Conservation (phyloP, 2,113 vertebrate genomes). For the Perca flavescens region DNA sequence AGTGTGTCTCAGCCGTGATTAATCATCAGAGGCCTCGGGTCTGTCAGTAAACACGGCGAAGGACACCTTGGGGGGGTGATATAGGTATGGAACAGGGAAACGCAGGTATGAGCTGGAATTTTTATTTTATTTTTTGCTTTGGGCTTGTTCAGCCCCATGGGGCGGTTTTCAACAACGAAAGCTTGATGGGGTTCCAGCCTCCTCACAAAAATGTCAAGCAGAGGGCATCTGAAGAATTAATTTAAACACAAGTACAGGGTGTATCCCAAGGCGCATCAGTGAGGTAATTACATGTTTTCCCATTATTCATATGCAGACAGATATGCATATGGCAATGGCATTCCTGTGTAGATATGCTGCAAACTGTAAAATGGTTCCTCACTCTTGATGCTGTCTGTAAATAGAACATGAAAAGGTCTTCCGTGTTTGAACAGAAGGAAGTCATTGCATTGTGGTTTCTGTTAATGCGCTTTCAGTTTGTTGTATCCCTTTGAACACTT, state of each 20-base stretch:
- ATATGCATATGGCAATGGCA: slow-evolving; percentile 19
- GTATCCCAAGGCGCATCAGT: slow-evolving; percentile 56
- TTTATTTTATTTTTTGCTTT: slow-evolving; percentile 18
- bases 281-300: slow-evolving; percentile 80
- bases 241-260: slow-evolving; percentile 70
- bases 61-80: slow-evolving; percentile 75
- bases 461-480: background rate
- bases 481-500: background rate
- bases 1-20: slow-evolving; percentile 72
- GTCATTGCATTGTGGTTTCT: slow-evolving; percentile 1
- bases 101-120: slow-evolving; percentile 34
- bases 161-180: slow-evolving; percentile 45
- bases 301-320: slow-evolving; percentile 77
- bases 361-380: background rate
- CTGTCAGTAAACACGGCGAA: slow-evolving; percentile 66
- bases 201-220: slow-evolving; percentile 76
- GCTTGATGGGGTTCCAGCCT: slow-evolving; percentile 72
- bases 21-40: slow-evolving; percentile 66
- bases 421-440: slow-evolving; percentile 7
- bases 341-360: slow-evolving; percentile 1
- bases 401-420: background rate
- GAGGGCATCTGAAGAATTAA: slow-evolving; percentile 76
- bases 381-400: background rate
- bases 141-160: slow-evolving; percentile 51
- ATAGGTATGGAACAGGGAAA: slow-evolving; percentile 37